Evolutionary conservation across 2,113 vertebrate genomes (phyloP), one percentile per base, ranked within the genome.

Genomic region (Sorex araneus): DNA sequence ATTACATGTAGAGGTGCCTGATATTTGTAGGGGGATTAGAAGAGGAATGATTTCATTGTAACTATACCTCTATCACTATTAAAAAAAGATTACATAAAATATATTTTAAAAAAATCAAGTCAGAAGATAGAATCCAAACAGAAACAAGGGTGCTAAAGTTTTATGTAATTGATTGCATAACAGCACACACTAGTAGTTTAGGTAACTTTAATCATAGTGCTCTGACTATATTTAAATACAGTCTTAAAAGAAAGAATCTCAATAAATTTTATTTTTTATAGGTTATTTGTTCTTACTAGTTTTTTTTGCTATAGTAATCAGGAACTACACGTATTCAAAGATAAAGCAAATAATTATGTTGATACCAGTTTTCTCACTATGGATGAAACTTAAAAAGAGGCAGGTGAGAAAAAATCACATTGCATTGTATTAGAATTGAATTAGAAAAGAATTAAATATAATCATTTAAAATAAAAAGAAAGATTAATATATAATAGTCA

Each of bases 131-230:
- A 90, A 15, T 66, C 75, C 60, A 23, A 94, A 66, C 63, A 79
- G 71, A 89, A 93, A 83, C 43, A 87, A 90, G 84, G 71, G n/a
- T 79, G 50, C 27, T 95, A 57, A 77, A 34, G 8, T 25, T 66
- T 84, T 81, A 64, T 63, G 6, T 77, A 78, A 34, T 27, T 43
- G 34, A 50, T 47, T 87, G 40, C 25, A 36, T 76, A 75, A 79
- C 64, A 47, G 79, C 32, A 57, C 1, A 8, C 32, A 77, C 64
- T 30, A 92, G 70, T 87, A 47, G 40, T 64, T 50, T 9, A 40
- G 54, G 28, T 19, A 47, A 27, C 23, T 90, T 70, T 23, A 84
- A n/a, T 40, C 30, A 77, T 15, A 43, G n/a, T 45, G 11, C 63
- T 77, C 45, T 67, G 30, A 87, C 63, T 66, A 0, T 83, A 30